A percentile compares a stretch with the other conserved stretches of the same genome.
These are phyloP conservation scores for Parazoanthus swiftii DNA, from an alignment of 92 coral and sea anemone species.

Conservation along the genomic window DNA sequence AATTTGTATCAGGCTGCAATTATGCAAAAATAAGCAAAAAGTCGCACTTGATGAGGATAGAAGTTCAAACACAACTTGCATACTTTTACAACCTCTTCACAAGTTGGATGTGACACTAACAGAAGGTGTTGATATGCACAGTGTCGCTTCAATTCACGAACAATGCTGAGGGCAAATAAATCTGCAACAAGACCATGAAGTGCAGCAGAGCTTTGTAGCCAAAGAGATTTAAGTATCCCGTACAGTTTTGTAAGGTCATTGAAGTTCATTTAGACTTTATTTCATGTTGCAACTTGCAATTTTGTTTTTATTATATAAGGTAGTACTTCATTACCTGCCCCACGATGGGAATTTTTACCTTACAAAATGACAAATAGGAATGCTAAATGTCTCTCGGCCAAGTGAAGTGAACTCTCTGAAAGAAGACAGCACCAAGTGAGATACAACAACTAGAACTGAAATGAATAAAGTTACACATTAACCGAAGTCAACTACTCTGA, in stretches of 20 bases:
- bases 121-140: no score
- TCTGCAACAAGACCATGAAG: constrained; percentile 14
- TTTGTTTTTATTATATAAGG: constrained; percentile 33
- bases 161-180: neutral
- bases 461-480: constrained; percentile 2
- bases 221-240: neutral
- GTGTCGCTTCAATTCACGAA: neutral
- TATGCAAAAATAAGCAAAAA: no score
- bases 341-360: constrained; percentile 41
- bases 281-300: constrained; percentile 27
- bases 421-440: constrained; percentile 47
- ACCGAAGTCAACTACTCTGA: constrained; percentile 1
- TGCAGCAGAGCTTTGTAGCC: constrained; percentile 45
- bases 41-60: neutral
- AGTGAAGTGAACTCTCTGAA: constrained; percentile 48
- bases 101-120: neutral
- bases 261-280: constrained; percentile 14
- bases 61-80: neutral
- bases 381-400: constrained; percentile 47
- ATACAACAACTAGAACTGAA: constrained; percentile 45
- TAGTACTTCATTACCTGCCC: constrained; percentile 46
- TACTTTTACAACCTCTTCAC: no score
- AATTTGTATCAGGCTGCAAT: neutral
- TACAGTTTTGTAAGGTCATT: neutral
- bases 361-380: constrained; percentile 49